Base-by-base conservation (phyloP, 2,113 vertebrate species). In the Corythornis vintsioides region DNA sequence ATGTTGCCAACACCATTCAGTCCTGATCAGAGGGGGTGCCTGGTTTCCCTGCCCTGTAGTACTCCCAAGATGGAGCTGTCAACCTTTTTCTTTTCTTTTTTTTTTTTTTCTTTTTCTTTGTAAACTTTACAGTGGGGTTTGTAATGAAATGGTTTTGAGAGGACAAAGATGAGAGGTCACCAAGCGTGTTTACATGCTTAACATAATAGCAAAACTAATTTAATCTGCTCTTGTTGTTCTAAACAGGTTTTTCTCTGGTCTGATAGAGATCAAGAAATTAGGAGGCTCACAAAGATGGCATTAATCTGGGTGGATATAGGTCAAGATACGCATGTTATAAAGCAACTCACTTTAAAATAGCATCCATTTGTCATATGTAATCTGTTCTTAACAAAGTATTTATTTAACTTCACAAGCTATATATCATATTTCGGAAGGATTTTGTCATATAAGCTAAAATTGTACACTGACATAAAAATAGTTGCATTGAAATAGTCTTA, bases 1-100 rank as follows among this genome's bases (percentile, higher is more conserved):
- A 0, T 0, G 0, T 22, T 92, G 81, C 81, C 77, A 86, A 6
- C 1, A 1, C 24, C 0, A 0, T 47, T 63, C 0, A 0, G 17
- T 22, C 33, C 56, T 33, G 25, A 89, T 38, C 38, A 40, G 52
- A 4, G 1, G 26, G 29, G 47, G 15, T 4, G 2, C 22, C 53
- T 33, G 31, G 45, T 59, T 7, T 33, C 24, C 71, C 31, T 6
- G 1, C 22, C 33, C 52, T 47, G 29, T 0, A 0, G 12, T 0
- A 3, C n/a, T 65, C 29, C 7, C 0, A 1, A 20, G 18, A 29
- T n/a, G 13, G 29, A 74, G 29, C 61, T 69, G 40, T 42, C 56
- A 15, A 17, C 5, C 5, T 17, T 33, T 21, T 11, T 35, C 38
- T 40, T 4, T 38, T 38, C 10, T 38, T 38, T 38, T 29, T 47